These are phyloP conservation scores for Leptobrachium leishanense DNA, from an alignment of 2,113 vertebrate genomes.

Conservation along the genomic window DNA sequence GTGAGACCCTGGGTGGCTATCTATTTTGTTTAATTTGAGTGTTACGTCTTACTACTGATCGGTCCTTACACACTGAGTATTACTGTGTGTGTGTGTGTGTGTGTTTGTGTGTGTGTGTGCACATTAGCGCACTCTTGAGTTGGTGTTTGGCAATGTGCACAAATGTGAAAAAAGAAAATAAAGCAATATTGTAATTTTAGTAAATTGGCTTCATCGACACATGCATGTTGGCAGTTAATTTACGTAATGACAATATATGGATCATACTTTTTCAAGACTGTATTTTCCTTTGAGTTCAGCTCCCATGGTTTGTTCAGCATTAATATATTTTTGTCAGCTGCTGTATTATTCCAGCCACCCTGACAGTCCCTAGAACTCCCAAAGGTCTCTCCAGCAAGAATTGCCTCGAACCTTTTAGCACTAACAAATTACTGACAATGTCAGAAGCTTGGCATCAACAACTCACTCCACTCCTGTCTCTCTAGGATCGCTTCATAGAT, in stretches of 20 bases:
- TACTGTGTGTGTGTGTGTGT: too few species aligned
- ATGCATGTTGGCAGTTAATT: not conserved
- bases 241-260: constrained; percentile 68
- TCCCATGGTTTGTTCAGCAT: constrained; percentile 75
- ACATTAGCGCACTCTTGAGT: too few species aligned
- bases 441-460: constrained; percentile 89
- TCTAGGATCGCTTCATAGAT: constrained; percentile 77
- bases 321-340: constrained; percentile 93
- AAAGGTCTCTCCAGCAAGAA: constrained; percentile 88
- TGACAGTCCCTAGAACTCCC: constrained; percentile 83
- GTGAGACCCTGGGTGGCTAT: too few species aligned
- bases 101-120: too few species aligned
- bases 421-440: constrained; percentile 98
- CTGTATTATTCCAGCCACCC: constrained; percentile 84
- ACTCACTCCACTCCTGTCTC: constrained; percentile 67
- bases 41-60: too few species aligned
- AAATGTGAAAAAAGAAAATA: too few species aligned
- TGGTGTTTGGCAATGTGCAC: too few species aligned
- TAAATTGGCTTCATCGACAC: too few species aligned
- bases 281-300: constrained; percentile 93
- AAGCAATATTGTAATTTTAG: too few species aligned
- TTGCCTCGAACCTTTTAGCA: constrained; percentile 88
- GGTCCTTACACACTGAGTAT: too few species aligned
- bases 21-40: too few species aligned
- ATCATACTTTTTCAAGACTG: constrained; percentile 52